Conservation (phyloP, 2,888 invertebrate genomes). For the Perithous albicinctus region DNA sequence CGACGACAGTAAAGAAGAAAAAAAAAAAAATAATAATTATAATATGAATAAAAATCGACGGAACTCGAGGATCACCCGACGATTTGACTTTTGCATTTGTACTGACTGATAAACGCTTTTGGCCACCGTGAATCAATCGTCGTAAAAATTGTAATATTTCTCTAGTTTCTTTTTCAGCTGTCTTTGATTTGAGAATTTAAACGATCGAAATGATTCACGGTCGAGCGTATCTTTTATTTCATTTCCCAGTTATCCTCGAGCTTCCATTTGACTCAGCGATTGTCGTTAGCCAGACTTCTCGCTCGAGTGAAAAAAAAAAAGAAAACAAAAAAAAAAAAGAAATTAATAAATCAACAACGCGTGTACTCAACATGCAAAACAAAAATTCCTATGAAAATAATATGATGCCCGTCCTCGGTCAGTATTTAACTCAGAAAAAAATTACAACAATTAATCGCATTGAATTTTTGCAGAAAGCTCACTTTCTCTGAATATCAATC, state of each 20-base stretch:
- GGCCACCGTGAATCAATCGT: constrained; percentile 30
- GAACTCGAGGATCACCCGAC: constrained; percentile 57
- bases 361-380: constrained; percentile 79
- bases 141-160: background rate
- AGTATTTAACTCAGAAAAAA: constrained; percentile 31
- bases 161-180: background rate
- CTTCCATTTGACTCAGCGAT: constrained; percentile 50
- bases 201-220: constrained; percentile 22
- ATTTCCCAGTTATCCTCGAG: constrained; percentile 60
- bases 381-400: constrained; percentile 67
- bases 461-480: constrained; percentile 15
- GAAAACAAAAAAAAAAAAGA: background rate
- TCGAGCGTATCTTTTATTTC: constrained; percentile 47
- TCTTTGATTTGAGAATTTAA: background rate
- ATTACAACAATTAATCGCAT: constrained; percentile 24
- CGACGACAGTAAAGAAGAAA: constrained; percentile 42
- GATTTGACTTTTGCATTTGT: constrained; percentile 64
- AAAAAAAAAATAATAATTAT: constrained; percentile 34
- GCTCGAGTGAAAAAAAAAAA: constrained; percentile 45
- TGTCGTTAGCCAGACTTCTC: constrained; percentile 42
- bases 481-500: constrained; percentile 28
- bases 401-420: constrained; percentile 58
- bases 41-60: constrained; percentile 51
- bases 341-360: constrained; percentile 74
- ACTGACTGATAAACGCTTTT: constrained; percentile 59